Evolutionary conservation across 1,140 invertebrate genomes (phyloP), one percentile per base, ranked within the genome.

Genomic region (Heterodera carotae): DNA sequence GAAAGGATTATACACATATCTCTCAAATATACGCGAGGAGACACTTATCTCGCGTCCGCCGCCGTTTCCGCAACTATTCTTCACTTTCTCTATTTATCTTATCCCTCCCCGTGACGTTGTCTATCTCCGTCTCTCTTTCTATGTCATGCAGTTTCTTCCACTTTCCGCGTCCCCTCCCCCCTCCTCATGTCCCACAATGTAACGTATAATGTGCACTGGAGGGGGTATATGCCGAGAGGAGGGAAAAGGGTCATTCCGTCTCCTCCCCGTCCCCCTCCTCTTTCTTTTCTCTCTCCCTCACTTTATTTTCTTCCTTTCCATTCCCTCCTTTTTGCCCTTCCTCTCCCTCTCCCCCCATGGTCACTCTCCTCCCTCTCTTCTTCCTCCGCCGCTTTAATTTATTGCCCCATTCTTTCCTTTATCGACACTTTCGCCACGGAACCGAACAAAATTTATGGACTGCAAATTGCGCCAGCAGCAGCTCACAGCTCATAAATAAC

Each of bases 371-470:
- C 48, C 12, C 48, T 18, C 48, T 12, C 48, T 18, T 12, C 6
- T 43, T 43, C 12, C 6, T 43, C 12, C 48, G 48, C 48, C 18
- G 15, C 62, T 66, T 31, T 66, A 66, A 66, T 66, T 66, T 66
- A 66, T 66, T 66, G 25, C n/a, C 29, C 33, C 33, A 10, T 66
- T 34, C 29, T 66, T 34, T 66, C 62, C 8, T 43, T 43, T 43
- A 43, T 43, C 39, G 39, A 43, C 39, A 43, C 39, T 43, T n/a
- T 34, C 29, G 25, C 62, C 62, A 66, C n/a, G 62, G 62, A 34
- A 66, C 62, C 60, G n/a, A n/a, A 34, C 62, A 34, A 66, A 66
- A 66, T 66, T 66, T 66, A 66, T 66, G 62, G 62, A 66, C 27
- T 66, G 62, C 62, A 66, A 66, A 66, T 66, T 66, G 62, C 62